A percentile compares a stretch with the other conserved stretches of the same genome.
phyloP scores from a whole-genome alignment of 2,888 invertebrate species.

The Ennomos quercinarius region DNA sequence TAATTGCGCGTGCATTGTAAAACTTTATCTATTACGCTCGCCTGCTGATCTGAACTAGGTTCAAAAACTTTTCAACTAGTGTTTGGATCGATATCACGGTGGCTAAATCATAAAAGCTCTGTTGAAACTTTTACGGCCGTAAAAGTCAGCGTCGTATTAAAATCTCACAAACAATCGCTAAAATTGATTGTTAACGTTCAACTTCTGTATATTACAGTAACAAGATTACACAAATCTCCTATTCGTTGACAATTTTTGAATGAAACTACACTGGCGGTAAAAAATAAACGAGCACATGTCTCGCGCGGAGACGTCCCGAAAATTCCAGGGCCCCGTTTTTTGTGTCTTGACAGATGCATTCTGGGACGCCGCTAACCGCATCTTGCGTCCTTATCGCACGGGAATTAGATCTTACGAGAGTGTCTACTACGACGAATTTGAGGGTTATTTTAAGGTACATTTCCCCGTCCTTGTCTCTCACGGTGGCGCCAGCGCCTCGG shows the following conservation, averaged over 20 bases:
- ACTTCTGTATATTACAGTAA: conserved; percentile 70
- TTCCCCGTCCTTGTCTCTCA: conserved; percentile 75
- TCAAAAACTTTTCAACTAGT: conserved; percentile 16
- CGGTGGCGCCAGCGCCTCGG: conserved; percentile 74
- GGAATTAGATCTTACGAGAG: conserved; percentile 67
- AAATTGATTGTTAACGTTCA: conserved; percentile 66
- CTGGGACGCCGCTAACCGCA: conserved; percentile 81
- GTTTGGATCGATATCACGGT: conserved; percentile 42
- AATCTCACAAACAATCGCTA: conserved; percentile 60
- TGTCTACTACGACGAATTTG: conserved; percentile 73
- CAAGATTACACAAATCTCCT: conserved; percentile 83
- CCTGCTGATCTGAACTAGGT: conserved; percentile 19
- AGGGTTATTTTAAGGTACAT: conserved; percentile 80
- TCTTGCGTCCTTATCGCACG: conserved; percentile 80
- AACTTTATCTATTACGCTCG: conserved; percentile 36
- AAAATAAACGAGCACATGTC: conserved; percentile 81
- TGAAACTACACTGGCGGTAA: conserved; percentile 73
- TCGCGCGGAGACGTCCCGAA: conserved; percentile 76
- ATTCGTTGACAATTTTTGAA: conserved; percentile 82
- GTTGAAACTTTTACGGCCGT: conserved; percentile 47
- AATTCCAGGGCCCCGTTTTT: conserved; percentile 80
- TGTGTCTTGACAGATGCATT: conserved; percentile 84
- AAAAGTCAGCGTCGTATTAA: conserved; percentile 58
- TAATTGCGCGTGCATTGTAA: conserved; percentile 34
- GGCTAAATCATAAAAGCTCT: conserved; percentile 42